These are phyloP conservation scores for Oncorhynchus tshawytscha DNA, from an alignment of 2,113 vertebrate species.

Conservation along the genomic window DNA sequence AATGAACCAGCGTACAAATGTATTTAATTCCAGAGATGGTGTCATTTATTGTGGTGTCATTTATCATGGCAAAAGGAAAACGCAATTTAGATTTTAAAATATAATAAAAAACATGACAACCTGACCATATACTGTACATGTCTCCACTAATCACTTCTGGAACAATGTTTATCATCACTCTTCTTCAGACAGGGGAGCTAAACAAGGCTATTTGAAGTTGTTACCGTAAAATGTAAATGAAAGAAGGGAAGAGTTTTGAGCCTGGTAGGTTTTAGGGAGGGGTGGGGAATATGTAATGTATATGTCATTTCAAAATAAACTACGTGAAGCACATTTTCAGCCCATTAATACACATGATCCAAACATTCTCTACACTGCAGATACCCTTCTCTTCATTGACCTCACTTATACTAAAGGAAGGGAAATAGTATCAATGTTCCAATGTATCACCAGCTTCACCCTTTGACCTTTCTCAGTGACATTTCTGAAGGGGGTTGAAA, in stretches of 20 bases:
- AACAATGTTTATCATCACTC: not conserved
- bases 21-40: no score
- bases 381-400: constrained; percentile 55
- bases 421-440: constrained; percentile 49
- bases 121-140: no score
- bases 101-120: no score
- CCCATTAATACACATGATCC: constrained; percentile 62
- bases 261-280: not conserved
- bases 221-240: no score
- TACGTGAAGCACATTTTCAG: constrained; percentile 60
- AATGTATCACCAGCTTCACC: constrained; percentile 56
- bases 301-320: constrained; percentile 50
- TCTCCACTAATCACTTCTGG: no score
- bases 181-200: not conserved
- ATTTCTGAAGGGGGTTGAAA: constrained; percentile 43
- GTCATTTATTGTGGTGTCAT: no score
- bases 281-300: not conserved
- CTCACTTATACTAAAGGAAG: constrained; percentile 35
- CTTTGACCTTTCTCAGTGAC: constrained; percentile 51
- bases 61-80: no score
- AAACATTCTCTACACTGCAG: constrained; percentile 63
- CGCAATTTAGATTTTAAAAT: no score
- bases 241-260: no score
- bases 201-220: not conserved
- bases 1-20: constrained; percentile 43